phyloP scores from a whole-genome alignment of 2,797 vertebrate species.

The Pantherophis vulpinus region DNA sequence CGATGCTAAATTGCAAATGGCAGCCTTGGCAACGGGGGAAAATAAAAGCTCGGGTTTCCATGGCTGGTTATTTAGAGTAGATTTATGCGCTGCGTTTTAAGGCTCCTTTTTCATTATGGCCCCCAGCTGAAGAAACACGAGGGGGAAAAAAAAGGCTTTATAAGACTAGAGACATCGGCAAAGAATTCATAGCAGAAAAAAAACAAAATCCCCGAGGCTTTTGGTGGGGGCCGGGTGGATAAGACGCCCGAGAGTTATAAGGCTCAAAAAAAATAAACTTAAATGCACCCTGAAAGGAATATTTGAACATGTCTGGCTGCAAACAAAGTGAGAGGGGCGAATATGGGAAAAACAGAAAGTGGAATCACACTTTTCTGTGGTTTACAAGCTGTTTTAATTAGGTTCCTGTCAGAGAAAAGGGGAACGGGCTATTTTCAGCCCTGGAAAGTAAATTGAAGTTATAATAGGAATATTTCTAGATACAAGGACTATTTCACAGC shows the following conservation, averaged over 20 bases:
- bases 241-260: neutral
- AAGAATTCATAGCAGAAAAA: neutral
- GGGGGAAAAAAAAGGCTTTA: neutral
- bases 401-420: neutral
- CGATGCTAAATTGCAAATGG: neutral
- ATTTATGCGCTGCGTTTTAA: neutral
- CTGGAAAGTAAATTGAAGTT: neutral
- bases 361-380: neutral
- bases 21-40: neutral
- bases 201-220: neutral
- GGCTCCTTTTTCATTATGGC: neutral
- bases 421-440: neutral
- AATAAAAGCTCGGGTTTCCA: neutral
- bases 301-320: neutral
- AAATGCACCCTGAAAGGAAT: neutral
- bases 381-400: conserved; percentile 23
- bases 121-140: neutral
- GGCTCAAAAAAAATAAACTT: neutral
- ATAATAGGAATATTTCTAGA: conserved; percentile 28
- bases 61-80: neutral
- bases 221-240: neutral
- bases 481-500: conserved; percentile 18
- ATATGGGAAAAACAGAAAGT: neutral
- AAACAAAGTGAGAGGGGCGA: neutral
- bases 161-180: no score